phyloP scores from a whole-genome alignment of 2,888 invertebrate genomes.

The Acanthosoma haemorrhoidale region DNA sequence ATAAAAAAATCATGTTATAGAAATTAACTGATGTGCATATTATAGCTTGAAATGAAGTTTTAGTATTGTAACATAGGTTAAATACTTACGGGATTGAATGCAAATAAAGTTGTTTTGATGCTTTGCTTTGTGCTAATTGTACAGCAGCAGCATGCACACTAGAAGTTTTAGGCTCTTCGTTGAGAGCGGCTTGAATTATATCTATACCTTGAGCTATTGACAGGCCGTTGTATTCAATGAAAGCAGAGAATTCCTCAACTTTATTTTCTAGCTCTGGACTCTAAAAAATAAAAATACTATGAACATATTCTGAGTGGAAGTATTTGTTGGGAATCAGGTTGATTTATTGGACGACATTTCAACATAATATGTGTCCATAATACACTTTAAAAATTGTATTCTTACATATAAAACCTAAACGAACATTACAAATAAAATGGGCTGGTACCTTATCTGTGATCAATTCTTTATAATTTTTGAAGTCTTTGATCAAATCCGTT shows the following conservation, averaged over 20 bases:
- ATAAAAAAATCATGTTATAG: neutral
- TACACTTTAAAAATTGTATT: too few species aligned
- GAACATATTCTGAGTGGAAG: too few species aligned
- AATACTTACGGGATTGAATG: conserved; percentile 48
- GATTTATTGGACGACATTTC: too few species aligned
- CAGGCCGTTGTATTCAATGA: conserved; percentile 58
- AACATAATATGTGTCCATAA: too few species aligned
- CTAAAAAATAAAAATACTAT: conserved; percentile 46
- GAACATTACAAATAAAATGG: too few species aligned
- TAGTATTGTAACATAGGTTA: neutral
- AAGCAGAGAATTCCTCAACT: conserved; percentile 54
- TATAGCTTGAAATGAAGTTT: too few species aligned
- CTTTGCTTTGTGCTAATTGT: conserved; percentile 50
- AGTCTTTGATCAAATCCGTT: conserved; percentile 63
- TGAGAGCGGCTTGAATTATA: conserved; percentile 64
- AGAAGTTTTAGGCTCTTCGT: conserved; percentile 55
- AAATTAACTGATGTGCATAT: too few species aligned
- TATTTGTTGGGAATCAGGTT: too few species aligned
- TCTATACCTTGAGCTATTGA: conserved; percentile 59
- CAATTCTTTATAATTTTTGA: conserved; percentile 56
- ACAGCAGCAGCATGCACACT: conserved; percentile 57
- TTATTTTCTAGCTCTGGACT: conserved; percentile 49
- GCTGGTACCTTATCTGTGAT: conserved; percentile 52
- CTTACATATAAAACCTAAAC: too few species aligned
- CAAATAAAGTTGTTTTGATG: conserved; percentile 59